phyloP scores from a whole-genome alignment of 37 sponge, comb jelly and placozoan genomes.

The Halichondria panicea region DNA sequence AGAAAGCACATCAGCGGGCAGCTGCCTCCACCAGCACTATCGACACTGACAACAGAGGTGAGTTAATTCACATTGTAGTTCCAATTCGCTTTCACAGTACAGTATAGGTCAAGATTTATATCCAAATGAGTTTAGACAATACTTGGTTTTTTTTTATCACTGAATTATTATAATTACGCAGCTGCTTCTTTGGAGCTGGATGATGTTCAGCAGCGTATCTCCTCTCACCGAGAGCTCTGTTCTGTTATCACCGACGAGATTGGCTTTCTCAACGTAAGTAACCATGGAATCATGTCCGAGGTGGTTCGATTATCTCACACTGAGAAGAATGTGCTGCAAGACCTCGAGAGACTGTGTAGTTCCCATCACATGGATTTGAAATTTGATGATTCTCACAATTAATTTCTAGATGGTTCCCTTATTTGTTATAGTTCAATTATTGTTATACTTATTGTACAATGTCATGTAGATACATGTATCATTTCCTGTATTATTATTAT shows the following conservation, averaged over 20 bases:
- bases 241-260: constrained; percentile 48
- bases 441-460: too few relatives aligned
- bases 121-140: neutral
- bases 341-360: constrained; percentile 16
- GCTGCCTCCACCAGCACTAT: neutral
- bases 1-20: neutral
- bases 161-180: too few relatives aligned
- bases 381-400: too few relatives aligned
- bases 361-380: neutral
- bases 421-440: too few relatives aligned
- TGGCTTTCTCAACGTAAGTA: constrained; percentile 40
- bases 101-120: neutral
- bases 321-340: constrained; percentile 24
- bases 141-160: neutral
- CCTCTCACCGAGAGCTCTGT: constrained; percentile 38
- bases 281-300: constrained; percentile 54
- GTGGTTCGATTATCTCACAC: constrained; percentile 18
- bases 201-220: constrained; percentile 38
- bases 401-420: too few relatives aligned
- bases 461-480: too few relatives aligned
- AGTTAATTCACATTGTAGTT: neutral
- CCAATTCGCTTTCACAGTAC: too few relatives aligned
- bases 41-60: constrained; percentile 14
- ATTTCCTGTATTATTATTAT: too few relatives aligned
- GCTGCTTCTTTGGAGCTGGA: constrained; percentile 22